Base-by-base conservation (phyloP, 2,113 vertebrate genomes). In the Cairina moschata region DNA sequence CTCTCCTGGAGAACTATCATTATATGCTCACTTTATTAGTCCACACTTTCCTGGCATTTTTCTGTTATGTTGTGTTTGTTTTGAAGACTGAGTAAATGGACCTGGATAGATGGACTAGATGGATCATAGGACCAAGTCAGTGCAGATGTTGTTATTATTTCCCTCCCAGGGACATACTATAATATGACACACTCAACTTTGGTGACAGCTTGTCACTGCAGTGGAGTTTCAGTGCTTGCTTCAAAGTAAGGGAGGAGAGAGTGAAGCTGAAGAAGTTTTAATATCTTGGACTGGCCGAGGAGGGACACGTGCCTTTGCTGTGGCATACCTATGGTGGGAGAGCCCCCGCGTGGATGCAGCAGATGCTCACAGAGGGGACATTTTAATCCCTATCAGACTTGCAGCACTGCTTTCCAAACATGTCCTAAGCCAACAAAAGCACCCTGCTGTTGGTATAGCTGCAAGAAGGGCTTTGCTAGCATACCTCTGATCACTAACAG, bases 381-480 rank as follows among this genome's bases (percentile, higher is more conserved):
- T 77, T 16, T 26, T 28, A 13, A 18, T 63, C n/a, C 11, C 1
- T 18, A 46, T 56, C 0, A 0, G 31, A 58, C 17, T 36, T 85
- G 21, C 40, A 40, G 36, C 1, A 0, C 15, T 21, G 0, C 42
- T 83, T 95, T 52, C 40, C 73, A 78, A n/a, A 44, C 2, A 0
- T 22, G 69, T 75, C 60, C 72, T 59, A 48, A 86, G 86, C 65
- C 63, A 74, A 10, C 5, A 58, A 62, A 77, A 69, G n/a, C 86
- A 55, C 31, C 38, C 36, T 90, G 79, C 86, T 81, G 63, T 66
- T 83, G 46, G 5, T 58, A 40, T 73, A 66, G 63, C 76, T 94
- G 68, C 76, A 62, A 22, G 31, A 71, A 44, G 17, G 40, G 21
- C 52, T 93, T 90, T 86, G 46, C 60, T 76, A 74, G n/a, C 68